These are phyloP conservation scores for Andrena praecox DNA, from an alignment of 2,888 invertebrate species.

Conservation along the genomic window DNA sequence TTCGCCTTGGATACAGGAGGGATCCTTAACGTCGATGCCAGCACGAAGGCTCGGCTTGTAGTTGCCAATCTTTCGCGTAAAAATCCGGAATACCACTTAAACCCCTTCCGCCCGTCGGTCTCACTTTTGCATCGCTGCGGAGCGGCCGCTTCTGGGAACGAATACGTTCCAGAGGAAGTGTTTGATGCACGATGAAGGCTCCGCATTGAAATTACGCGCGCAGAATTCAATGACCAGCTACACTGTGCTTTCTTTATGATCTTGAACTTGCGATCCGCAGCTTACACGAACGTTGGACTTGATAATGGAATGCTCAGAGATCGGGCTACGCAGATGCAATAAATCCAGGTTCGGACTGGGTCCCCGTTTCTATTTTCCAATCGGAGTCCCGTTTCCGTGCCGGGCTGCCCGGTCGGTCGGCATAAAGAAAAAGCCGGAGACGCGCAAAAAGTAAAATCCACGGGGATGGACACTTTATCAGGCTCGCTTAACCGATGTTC, in stretches of 20 bases:
- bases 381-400: conserved; percentile 28
- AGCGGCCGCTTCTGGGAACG: not conserved
- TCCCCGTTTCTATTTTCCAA: not conserved
- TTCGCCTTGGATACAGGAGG: not conserved
- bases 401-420: conserved; percentile 11
- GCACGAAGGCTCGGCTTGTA: not conserved
- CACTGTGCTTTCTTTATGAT: not conserved
- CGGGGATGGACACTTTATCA: conserved; percentile 28
- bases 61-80: conserved; percentile 13
- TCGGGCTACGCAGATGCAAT: too few species aligned
- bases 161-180: not conserved
- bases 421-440: not conserved
- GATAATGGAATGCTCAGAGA: too few species aligned
- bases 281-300: too few species aligned
- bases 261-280: too few species aligned
- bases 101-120: conserved; percentile 1
- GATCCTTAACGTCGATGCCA: not conserved
- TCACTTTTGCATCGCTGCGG: not conserved
- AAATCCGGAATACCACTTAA: not conserved
- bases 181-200: not conserved
- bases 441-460: not conserved
- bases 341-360: too few species aligned
- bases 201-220: not conserved
- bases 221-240: not conserved
- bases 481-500: conserved; percentile 38